phyloP scores from a whole-genome alignment of 2,888 invertebrate genomes.

The Drosophila mettleri region DNA sequence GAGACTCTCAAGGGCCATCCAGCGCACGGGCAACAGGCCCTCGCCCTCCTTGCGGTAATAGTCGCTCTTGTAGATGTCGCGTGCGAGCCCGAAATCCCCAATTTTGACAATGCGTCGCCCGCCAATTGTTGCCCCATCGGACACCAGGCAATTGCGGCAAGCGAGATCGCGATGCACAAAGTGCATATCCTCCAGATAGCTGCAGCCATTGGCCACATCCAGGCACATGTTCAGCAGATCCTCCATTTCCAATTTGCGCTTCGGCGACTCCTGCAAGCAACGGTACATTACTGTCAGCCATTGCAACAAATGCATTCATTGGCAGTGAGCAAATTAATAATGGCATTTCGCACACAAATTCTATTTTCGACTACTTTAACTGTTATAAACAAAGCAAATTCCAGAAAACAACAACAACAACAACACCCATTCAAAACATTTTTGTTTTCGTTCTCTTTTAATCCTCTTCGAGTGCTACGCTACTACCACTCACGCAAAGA shows the following conservation, averaged over 20 bases:
- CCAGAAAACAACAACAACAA: not conserved
- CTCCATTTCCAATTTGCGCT: constrained; percentile 88
- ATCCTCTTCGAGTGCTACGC: not conserved
- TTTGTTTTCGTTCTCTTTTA: not conserved
- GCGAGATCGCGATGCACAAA: constrained; percentile 99
- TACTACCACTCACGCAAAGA: not conserved
- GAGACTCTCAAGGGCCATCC: constrained; percentile 99
- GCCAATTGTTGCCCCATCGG: constrained; percentile 84
- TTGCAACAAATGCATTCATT: not conserved
- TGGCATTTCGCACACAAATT: not conserved
- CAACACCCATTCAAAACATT: not conserved
- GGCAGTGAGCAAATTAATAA: not conserved
- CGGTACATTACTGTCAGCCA: not conserved
- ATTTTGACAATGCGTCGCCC: constrained; percentile 88
- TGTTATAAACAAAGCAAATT: not conserved
- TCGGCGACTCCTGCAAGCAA: constrained; percentile 86
- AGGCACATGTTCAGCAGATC: constrained; percentile 97
- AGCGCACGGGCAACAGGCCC: constrained; percentile 95
- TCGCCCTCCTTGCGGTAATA: constrained; percentile 98
- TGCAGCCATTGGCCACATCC: constrained; percentile 97
- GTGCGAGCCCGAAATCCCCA: constrained; percentile 98
- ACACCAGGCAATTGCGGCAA: constrained; percentile 97
- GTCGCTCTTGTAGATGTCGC: constrained; percentile 98
- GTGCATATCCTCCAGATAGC: constrained; percentile 98
- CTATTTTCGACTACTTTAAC: not conserved